These are phyloP conservation scores for Berghia stephanieae DNA, from an alignment of 1,140 invertebrate genomes.

Conservation along the genomic window DNA sequence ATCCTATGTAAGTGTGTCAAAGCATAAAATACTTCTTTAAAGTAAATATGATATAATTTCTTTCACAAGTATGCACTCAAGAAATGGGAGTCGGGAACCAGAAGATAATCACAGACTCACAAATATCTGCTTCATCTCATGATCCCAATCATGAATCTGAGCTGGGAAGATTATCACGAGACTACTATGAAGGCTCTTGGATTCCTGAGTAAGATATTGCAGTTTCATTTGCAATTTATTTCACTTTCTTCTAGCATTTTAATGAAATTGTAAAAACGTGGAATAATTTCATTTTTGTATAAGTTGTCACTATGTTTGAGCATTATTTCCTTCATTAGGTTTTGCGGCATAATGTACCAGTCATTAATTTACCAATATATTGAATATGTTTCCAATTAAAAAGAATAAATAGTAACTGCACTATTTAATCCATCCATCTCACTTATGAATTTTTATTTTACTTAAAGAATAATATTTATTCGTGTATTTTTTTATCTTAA, in stretches of 20 bases:
- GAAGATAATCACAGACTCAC: conserved; percentile 39
- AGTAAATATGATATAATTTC: too few relatives aligned
- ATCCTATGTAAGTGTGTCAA: too few relatives aligned
- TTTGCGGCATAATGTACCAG: too few relatives aligned
- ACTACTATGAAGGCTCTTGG: conserved; percentile 20
- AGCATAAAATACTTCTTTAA: too few relatives aligned
- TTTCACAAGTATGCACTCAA: conserved; percentile 42
- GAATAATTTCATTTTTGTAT: neutral
- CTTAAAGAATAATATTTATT: too few relatives aligned
- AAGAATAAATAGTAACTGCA: too few relatives aligned
- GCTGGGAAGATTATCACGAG: conserved; percentile 27
- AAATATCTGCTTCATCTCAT: conserved; percentile 40
- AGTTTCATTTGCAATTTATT: neutral
- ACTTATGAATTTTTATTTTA: too few relatives aligned
- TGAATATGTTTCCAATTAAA: too few relatives aligned
- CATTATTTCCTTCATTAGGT: neutral
- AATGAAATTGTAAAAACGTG: neutral
- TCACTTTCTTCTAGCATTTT: neutral
- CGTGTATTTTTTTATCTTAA: too few relatives aligned
- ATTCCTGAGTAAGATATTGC: conserved; percentile 27
- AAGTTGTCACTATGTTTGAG: neutral
- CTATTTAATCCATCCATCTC: too few relatives aligned
- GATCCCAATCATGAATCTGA: conserved; percentile 28
- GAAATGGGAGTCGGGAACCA: conserved; percentile 43
- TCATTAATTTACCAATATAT: too few relatives aligned